Evolutionary conservation across 2,113 vertebrate genomes (phyloP).

Genomic region (Caretta caretta): DNA sequence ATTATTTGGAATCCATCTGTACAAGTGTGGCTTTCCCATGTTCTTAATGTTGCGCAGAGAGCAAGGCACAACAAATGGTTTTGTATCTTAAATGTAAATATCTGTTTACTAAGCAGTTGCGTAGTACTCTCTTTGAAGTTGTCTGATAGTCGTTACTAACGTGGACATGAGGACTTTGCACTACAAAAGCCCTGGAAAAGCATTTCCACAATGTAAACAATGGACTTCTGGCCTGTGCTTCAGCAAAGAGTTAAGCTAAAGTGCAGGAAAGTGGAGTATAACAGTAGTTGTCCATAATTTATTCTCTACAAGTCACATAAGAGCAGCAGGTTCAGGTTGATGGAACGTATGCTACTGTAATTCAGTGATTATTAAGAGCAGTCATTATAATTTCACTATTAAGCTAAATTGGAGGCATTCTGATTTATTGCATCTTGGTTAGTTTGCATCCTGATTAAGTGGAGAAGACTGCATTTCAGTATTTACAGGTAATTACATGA

Average conservation of each 20-base stretch:
- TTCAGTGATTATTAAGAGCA: not conserved
- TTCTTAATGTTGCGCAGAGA: not conserved
- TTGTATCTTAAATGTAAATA: not conserved
- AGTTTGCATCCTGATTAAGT: not conserved
- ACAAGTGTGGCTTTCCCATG: not conserved
- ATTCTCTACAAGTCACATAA: not conserved
- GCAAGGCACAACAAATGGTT: not conserved
- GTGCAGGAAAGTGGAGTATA: not conserved
- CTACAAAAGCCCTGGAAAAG: not conserved
- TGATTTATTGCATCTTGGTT: not conserved
- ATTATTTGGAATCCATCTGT: not conserved
- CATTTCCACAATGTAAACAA: not conserved
- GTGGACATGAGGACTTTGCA: not conserved
- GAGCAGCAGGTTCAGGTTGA: not conserved
- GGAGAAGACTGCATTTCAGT: not conserved
- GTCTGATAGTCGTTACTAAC: not conserved
- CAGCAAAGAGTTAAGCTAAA: not conserved
- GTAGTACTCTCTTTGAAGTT: not conserved
- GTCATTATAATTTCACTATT: not conserved
- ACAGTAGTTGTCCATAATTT: not conserved
- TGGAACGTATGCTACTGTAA: not conserved
- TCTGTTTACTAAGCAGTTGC: not conserved
- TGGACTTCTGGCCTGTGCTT: not conserved
- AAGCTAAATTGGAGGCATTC: not conserved
- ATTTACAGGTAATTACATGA: not conserved